Evolutionary conservation across 1,140 invertebrate species (phyloP), one percentile per base, ranked within the genome.

Genomic region (Eumeta japonica): DNA sequence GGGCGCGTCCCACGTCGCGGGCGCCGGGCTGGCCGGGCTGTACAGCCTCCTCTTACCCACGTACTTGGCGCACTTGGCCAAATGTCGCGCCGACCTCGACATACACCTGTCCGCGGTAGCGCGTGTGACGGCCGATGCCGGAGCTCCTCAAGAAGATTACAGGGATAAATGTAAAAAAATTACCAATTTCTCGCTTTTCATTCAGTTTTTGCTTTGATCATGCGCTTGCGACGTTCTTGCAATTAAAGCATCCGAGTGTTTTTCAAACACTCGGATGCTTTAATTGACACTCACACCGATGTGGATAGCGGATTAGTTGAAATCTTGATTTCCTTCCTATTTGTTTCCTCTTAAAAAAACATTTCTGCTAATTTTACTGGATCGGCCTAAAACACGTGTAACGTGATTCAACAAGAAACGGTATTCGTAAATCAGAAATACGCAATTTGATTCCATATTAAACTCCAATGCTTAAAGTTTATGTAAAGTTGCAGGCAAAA

Each of bases 31-130:
- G 37, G 85, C 87, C 18, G 85, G 89, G 45, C 85, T 87, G 52
- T 90, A 90, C 64, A 84, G 87, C n/a, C 79, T 91, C 12, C 68
- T 90, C 34, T 80, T 90, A 39, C 88, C 88, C 11, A 83, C 88
- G 48, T 91, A 89, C 65, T 76, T 91, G 27, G 89, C 88, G 52
- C 89, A 87, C 82, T 83, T 89, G 30, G 87, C 89, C 37, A 86
- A 88, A 63, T 86, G 87, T 62, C 79, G 87, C 37, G 81, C 87
- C 3, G 87, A 89, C 56, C 81, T 88, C 44, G 87, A 90, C 64
- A 85, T 86, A 76, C 87, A 88, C 55, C 83, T 90, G 73, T 84
- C 83, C 18, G 84, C 87, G 10, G 86, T 90, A 0, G 85, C 89
- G 45, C 74, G 88, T 45, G 76, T 90, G 20, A 74, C 80, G 10